Conservation (phyloP, 2,797 vertebrate species). For the Etheostoma perlongum region DNA sequence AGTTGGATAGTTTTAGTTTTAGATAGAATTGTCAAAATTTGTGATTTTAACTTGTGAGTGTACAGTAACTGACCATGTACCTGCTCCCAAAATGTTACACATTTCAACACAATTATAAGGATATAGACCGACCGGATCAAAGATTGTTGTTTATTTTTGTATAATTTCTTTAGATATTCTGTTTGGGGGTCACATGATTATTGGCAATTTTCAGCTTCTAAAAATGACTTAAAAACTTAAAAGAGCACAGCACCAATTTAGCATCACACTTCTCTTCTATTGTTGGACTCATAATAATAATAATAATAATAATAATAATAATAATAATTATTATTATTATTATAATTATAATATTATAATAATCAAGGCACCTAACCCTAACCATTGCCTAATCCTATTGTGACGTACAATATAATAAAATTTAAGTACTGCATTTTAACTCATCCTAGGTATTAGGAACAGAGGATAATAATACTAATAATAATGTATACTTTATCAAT, state of each 20-base stretch:
- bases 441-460: no score
- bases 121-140: background rate
- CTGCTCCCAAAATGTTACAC: background rate
- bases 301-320: no score
- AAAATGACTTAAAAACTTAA: background rate
- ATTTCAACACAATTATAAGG: background rate
- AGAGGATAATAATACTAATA: no score
- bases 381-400: no score
- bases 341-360: no score
- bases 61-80: background rate
- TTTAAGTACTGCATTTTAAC: no score
- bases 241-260: background rate
- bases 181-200: background rate
- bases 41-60: background rate
- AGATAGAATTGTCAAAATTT: background rate
- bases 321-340: no score
- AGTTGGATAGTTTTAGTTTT: no score
- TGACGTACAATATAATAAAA: no score
- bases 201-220: background rate
- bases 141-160: background rate
- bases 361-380: no score
- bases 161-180: background rate
- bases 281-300: background rate
- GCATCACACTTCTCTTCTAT: background rate
- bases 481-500: no score